phyloP scores from a whole-genome alignment of 2,797 vertebrate species.

The Alauda arvensis region DNA sequence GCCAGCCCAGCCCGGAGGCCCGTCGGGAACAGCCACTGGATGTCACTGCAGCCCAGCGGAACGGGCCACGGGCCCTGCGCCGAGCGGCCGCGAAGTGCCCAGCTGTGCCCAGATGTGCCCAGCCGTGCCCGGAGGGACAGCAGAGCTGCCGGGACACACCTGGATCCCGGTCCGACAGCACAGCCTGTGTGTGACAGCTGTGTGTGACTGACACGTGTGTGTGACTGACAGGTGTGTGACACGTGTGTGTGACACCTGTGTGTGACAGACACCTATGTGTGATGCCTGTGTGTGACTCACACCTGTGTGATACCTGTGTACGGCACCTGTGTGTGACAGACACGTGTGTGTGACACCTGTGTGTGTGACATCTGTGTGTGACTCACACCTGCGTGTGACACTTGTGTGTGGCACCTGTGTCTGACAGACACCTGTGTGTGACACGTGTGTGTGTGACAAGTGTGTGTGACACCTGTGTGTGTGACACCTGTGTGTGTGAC shows the following conservation, averaged over 20 bases:
- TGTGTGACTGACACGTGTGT: too few species aligned
- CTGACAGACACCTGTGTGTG: not conserved
- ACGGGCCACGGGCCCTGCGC: not conserved
- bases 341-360: not conserved
- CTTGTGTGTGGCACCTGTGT: not conserved
- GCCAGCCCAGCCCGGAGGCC: not conserved
- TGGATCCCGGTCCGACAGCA: not conserved
- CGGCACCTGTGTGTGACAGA: not conserved
- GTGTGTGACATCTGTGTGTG: too few species aligned
- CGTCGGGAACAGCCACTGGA: slow-evolving; percentile 40
- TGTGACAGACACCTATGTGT: not conserved
- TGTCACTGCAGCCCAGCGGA: slow-evolving; percentile 43
- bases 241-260: not conserved
- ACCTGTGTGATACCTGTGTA: too few species aligned
- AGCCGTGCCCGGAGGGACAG: not conserved
- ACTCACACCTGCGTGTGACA: not conserved
- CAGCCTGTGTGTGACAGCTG: not conserved
- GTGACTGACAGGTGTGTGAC: not conserved
- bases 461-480: not conserved
- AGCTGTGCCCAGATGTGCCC: too few species aligned
- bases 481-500: not conserved
- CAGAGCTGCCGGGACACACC: not conserved
- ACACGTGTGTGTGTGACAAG: not conserved
- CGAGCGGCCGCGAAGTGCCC: not conserved
- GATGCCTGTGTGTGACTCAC: not conserved